Percentiles rank a stretch among this genome's conserved stretches.
phyloP scores from a whole-genome alignment of 2,888 invertebrate species.

The Dasypogon diadema region DNA sequence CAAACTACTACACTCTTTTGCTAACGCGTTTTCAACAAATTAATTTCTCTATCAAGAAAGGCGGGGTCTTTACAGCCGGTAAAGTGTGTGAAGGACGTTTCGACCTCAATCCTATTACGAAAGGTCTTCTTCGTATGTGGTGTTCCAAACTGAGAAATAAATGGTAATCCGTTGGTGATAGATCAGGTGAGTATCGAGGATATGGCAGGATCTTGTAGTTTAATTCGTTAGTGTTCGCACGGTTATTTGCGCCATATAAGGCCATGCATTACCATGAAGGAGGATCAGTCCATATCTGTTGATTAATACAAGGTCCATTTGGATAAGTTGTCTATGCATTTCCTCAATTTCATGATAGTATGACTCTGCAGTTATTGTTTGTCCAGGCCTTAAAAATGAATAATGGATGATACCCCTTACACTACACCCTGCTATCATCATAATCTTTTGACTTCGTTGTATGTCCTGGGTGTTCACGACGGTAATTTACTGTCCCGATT shows the following conservation, averaged over 20 bases:
- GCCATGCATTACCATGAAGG: not conserved
- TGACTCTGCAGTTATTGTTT: not conserved
- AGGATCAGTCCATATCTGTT: not conserved
- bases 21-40: too few relatives aligned
- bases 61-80: too few relatives aligned
- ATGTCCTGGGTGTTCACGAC: not conserved
- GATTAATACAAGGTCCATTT: not conserved
- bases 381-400: not conserved
- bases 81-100: slow-evolving; percentile 17
- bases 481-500: not conserved
- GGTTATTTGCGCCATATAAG: slow-evolving; percentile 3
- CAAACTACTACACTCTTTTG: too few relatives aligned
- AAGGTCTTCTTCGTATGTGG: not conserved
- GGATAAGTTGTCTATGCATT: not conserved
- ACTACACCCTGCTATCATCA: not conserved
- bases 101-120: slow-evolving; percentile 2
- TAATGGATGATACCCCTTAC: not conserved
- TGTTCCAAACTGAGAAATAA: too few relatives aligned
- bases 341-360: not conserved
- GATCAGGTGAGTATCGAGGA: slow-evolving; percentile 20
- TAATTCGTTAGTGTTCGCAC: slow-evolving; percentile 6
- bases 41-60: too few relatives aligned
- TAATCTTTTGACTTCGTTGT: not conserved
- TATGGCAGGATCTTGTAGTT: not conserved
- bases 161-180: slow-evolving; percentile 10